Percentiles rank a stretch among this genome's conserved stretches.
Conservation (phyloP, 2,113 vertebrate species). For the Poecile atricapillus region DNA sequence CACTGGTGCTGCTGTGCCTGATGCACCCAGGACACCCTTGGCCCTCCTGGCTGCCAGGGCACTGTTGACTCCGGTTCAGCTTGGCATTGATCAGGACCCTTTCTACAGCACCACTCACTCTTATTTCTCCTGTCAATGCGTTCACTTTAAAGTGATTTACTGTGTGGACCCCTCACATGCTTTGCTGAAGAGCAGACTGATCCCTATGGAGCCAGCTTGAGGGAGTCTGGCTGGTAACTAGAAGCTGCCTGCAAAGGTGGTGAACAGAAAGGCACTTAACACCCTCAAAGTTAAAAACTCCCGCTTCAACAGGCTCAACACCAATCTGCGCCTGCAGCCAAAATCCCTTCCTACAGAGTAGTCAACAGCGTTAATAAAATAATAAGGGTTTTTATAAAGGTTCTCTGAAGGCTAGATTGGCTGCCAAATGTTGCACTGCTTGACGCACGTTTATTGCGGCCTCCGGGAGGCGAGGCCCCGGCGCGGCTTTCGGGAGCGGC, state of each 20-base stretch:
- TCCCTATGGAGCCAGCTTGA: rapidly evolving
- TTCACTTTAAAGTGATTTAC: neutral
- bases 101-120: neutral
- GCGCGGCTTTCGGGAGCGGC: neutral
- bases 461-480: neutral
- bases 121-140: rapidly evolving
- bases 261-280: too few species aligned
- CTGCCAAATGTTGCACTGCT: rapidly evolving
- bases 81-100: rapidly evolving
- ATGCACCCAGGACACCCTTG: rapidly evolving
- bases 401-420: rapidly evolving
- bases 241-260: neutral
- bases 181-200: rapidly evolving
- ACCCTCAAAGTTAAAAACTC: too few species aligned
- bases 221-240: neutral
- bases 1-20: neutral
- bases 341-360: rapidly evolving
- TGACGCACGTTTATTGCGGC: rapidly evolving
- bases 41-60: neutral
- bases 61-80: neutral
- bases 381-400: rapidly evolving
- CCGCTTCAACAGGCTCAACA: neutral
- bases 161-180: rapidly evolving
- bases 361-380: neutral
- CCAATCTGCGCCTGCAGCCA: rapidly evolving